Percentiles rank a stretch among this genome's conserved stretches.
Conservation (phyloP, 2,113 vertebrate species). For the Centrocercus urophasianus region DNA sequence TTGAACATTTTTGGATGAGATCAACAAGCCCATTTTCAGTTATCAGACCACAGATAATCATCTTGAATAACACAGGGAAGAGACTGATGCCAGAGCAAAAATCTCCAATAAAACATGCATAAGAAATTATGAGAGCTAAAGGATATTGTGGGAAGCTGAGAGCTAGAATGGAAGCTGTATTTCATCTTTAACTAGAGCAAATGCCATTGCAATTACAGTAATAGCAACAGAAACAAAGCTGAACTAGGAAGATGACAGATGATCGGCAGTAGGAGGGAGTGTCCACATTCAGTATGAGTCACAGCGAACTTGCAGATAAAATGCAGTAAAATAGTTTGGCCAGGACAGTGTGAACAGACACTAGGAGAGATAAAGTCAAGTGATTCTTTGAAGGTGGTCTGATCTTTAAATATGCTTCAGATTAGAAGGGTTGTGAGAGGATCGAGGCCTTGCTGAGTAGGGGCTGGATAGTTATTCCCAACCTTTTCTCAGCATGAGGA, state of each 20-base stretch:
- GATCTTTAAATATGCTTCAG: conserved; percentile 38
- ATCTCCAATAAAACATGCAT: background rate
- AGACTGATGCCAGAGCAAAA: background rate
- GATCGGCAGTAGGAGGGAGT: background rate
- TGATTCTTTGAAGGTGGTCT: conserved; percentile 66
- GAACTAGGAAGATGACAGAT: background rate
- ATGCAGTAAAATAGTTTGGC: conserved; percentile 48
- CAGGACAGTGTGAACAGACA: conserved; percentile 66
- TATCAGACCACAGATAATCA: background rate
- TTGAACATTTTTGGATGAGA: background rate
- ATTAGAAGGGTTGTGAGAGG: conserved; percentile 33
- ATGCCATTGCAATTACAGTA: background rate
- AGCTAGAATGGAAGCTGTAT: background rate
- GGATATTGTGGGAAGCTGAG: background rate
- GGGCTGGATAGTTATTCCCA: background rate
- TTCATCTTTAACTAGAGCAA: background rate
- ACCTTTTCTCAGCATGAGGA: background rate
- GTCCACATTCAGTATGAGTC: background rate
- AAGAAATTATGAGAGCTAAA: background rate
- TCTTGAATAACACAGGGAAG: background rate
- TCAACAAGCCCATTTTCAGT: background rate
- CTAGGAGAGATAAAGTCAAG: conserved; percentile 60
- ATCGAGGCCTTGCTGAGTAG: background rate
- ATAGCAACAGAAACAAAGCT: background rate
- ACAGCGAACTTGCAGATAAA: conserved; percentile 49